Conservation (phyloP, 2,113 vertebrate species). For the Heterotilapia buettikoferi region DNA sequence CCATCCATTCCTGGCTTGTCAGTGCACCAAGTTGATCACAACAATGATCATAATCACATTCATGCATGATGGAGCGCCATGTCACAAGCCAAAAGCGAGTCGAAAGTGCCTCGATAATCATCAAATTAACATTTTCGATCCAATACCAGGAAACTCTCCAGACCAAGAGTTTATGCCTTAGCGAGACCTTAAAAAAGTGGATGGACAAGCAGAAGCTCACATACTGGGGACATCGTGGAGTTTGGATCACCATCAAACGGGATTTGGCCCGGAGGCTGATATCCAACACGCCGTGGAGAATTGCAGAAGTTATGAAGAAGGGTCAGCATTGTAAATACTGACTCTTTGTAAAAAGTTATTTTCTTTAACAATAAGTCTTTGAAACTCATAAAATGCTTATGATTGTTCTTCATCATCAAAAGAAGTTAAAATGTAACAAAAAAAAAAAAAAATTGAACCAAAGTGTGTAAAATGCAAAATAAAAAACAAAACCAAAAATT, state of each 20-base stretch:
- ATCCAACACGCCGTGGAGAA: neutral
- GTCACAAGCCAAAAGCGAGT: neutral
- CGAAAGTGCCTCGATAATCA: neutral
- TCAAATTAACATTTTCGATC: neutral
- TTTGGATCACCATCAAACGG: neutral
- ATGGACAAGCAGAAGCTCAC: neutral
- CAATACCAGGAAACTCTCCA: neutral
- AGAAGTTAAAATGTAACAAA: neutral
- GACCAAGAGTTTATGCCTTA: neutral
- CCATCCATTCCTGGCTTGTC: neutral
- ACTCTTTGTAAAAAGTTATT: neutral
- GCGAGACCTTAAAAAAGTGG: neutral
- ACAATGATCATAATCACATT: neutral
- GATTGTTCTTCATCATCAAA: neutral
- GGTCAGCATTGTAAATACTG: neutral
- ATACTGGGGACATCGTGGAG: neutral
- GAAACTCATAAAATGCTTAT: neutral
- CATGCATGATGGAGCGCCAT: neutral
- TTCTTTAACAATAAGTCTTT: neutral
- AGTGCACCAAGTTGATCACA: neutral
- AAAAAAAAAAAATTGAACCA: too few relatives aligned
- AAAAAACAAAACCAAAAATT: too few relatives aligned
- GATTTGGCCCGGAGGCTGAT: neutral
- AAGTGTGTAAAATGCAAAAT: neutral
- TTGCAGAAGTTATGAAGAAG: neutral